These are phyloP conservation scores for Plotosus lineatus DNA, from an alignment of 2,113 vertebrate genomes.

Conservation along the genomic window DNA sequence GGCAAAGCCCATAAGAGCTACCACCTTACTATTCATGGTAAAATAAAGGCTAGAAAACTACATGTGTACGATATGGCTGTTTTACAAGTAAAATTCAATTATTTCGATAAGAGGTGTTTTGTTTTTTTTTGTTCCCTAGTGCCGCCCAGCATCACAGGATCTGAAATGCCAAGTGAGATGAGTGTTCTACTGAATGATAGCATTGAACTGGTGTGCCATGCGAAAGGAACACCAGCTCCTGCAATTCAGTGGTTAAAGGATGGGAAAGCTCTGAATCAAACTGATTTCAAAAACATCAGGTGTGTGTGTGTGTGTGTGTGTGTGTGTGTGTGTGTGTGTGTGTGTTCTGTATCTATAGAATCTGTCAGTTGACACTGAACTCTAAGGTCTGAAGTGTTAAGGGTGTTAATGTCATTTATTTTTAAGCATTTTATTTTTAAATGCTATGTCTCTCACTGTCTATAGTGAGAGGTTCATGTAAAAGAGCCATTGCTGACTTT, in stretches of 20 bases:
- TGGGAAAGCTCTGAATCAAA: constrained; percentile 72
- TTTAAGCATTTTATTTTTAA: too few relatives aligned
- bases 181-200: constrained; percentile 82
- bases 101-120: background rate
- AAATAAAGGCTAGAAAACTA: background rate
- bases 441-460: too few relatives aligned
- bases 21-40: constrained; percentile 86
- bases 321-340: background rate
- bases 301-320: constrained; percentile 52
- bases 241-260: constrained; percentile 88
- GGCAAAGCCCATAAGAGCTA: constrained; percentile 87
- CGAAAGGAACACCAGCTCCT: constrained; percentile 80
- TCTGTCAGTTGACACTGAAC: too few relatives aligned
- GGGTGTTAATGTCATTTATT: too few relatives aligned
- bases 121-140: constrained; percentile 68
- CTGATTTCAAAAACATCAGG: constrained; percentile 71
- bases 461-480: too few relatives aligned
- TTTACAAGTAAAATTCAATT: background rate
- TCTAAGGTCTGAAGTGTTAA: background rate
- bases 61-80: too few relatives aligned
- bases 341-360: background rate
- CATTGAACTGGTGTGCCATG: constrained; percentile 81
- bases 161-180: constrained; percentile 85
- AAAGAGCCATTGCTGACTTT: too few relatives aligned
- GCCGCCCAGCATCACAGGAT: constrained; percentile 85